A percentile compares a stretch with the other conserved stretches of the same genome.
Conservation (phyloP, 2,113 vertebrate genomes). For the Okapia johnstoni region DNA sequence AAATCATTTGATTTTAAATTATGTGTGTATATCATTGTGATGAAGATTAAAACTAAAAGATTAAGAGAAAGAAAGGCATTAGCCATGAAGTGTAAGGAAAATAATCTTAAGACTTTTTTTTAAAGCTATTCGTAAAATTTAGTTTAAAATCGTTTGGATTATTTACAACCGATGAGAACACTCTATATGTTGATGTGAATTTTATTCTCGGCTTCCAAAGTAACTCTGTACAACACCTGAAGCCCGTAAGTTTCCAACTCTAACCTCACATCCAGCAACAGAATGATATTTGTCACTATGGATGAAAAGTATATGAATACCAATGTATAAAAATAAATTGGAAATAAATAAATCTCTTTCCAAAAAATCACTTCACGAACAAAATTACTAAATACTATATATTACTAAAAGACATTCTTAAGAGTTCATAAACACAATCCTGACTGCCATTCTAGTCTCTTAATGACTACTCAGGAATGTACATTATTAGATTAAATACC, state of each 20-base stretch:
- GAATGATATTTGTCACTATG: neutral
- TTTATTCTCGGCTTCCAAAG: neutral
- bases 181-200: neutral
- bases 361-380: neutral
- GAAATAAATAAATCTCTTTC: neutral
- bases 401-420: constrained; percentile 20
- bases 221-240: neutral
- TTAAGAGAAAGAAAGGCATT: neutral
- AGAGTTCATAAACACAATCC: neutral
- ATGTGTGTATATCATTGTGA: neutral
- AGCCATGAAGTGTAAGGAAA: neutral
- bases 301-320: neutral
- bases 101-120: neutral
- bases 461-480: neutral
- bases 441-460: neutral
- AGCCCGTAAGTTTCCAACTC: neutral
- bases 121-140: neutral
- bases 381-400: constrained; percentile 1
- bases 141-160: neutral
- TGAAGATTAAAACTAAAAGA: constrained; percentile 39
- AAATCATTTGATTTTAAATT: constrained; percentile 8
- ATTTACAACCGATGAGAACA: neutral
- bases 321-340: neutral
- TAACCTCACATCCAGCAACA: neutral
- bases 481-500: neutral